phyloP scores from a whole-genome alignment of 2,797 vertebrate genomes.

The Clarias fuscus region DNA sequence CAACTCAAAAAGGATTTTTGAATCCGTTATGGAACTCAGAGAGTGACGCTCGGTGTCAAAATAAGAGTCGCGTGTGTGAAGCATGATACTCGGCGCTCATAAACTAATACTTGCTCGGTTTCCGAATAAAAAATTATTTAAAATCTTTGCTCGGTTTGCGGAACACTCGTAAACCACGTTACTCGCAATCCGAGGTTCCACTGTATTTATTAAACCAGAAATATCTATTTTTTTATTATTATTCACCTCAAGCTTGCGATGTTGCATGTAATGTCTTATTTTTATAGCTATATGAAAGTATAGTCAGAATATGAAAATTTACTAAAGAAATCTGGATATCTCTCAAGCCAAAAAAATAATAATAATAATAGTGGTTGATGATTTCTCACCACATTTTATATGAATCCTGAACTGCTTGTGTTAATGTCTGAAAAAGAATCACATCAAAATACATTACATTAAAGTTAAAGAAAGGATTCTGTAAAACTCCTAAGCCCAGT shows the following conservation, averaged over 20 bases:
- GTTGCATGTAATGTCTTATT: background rate
- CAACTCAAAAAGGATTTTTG: too few relatives aligned
- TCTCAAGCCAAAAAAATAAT: too few relatives aligned
- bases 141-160: too few relatives aligned
- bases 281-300: background rate
- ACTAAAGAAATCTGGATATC: background rate
- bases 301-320: background rate
- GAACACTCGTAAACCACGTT: too few relatives aligned
- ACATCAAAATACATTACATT: background rate
- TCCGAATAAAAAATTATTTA: too few relatives aligned
- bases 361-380: background rate
- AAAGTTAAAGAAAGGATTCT: slow-evolving; percentile 23
- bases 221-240: background rate
- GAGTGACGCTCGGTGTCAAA: too few relatives aligned
- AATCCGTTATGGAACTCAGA: too few relatives aligned
- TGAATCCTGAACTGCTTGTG: background rate
- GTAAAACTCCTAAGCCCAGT: slow-evolving; percentile 27
- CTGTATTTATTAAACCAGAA: background rate
- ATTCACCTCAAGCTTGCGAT: background rate
- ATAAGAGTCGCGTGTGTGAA: too few relatives aligned
- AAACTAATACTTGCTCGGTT: too few relatives aligned
- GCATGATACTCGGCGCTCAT: too few relatives aligned
- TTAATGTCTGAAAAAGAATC: background rate
- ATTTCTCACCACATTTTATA: background rate
- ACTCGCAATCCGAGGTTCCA: too few relatives aligned